Percentiles rank a stretch among this genome's conserved stretches.
These are phyloP conservation scores for Poecile atricapillus DNA, from an alignment of 2,113 vertebrate species.

Conservation along the genomic window DNA sequence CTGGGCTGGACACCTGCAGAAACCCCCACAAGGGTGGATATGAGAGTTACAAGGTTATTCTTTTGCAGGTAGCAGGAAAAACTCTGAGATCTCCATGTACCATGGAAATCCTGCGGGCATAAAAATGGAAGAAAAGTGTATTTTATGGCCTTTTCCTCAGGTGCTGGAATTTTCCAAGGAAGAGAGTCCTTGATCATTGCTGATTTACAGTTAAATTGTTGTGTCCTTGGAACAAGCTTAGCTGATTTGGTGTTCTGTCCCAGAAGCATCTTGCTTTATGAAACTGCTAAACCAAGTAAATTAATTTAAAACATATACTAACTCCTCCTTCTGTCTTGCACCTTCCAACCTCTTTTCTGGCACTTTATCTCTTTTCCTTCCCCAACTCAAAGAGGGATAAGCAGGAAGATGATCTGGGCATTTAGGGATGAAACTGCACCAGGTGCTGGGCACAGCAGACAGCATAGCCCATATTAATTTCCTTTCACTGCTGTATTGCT, in stretches of 20 bases:
- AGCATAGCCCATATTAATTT: rapidly evolving
- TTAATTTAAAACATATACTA: not conserved
- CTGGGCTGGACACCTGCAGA: not conserved
- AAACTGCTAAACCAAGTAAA: not conserved
- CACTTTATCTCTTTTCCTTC: not conserved
- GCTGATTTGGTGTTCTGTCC: not conserved
- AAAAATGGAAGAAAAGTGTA: not conserved
- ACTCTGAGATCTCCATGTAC: not conserved
- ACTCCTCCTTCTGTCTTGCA: not conserved
- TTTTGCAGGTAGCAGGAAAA: not conserved
- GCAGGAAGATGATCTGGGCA: rapidly evolving
- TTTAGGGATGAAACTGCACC: not conserved
- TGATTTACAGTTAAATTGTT: not conserved
- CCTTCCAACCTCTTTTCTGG: not conserved
- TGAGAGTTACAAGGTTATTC: not conserved
- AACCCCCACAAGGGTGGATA: not conserved
- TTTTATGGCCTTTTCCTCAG: not conserved
- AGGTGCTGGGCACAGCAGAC: not conserved
- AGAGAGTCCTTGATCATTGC: not conserved
- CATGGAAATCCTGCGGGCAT: not conserved
- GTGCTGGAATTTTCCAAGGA: not conserved
- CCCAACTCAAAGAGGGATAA: not conserved
- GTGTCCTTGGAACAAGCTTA: not conserved
- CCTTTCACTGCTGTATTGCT: not conserved
- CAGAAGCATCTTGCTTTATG: not conserved